Evolutionary conservation across 1,140 invertebrate species (phyloP).

Genomic region (Chionoecetes opilio): DNA sequence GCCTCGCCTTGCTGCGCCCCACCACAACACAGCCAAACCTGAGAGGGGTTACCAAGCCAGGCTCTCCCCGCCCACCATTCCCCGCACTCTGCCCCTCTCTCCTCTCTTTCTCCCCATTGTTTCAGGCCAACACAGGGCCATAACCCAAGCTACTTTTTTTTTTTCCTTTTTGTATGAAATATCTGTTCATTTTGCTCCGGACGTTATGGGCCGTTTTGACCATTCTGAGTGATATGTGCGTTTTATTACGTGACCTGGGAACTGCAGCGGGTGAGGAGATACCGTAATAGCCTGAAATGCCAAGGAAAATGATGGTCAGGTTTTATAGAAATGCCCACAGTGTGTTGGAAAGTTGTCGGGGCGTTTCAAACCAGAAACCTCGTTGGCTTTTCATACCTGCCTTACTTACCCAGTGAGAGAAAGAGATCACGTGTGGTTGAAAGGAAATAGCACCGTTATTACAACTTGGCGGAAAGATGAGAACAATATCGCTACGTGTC

Average conservation of each 20-base stretch:
- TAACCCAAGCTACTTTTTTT: neutral
- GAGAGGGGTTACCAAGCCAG: neutral
- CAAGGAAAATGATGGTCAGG: neutral
- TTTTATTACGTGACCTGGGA: conserved; percentile 10
- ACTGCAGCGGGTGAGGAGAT: neutral
- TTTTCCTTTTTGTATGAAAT: neutral
- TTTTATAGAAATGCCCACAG: neutral
- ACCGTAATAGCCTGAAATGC: neutral
- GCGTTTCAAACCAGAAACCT: no score
- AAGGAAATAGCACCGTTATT: no score
- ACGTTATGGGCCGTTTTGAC: conserved; percentile 8
- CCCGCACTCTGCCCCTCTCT: no score
- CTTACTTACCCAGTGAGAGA: no score
- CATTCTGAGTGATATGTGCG: conserved; percentile 9
- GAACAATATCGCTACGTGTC: neutral
- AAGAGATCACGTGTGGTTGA: no score
- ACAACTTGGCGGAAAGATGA: no score
- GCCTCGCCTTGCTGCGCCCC: neutral
- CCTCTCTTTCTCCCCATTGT: neutral
- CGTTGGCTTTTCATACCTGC: no score
- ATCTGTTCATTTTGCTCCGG: neutral
- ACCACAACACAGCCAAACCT: neutral
- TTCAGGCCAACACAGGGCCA: conserved; percentile 6
- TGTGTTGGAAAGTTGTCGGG: neutral
- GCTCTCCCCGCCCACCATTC: neutral